Conservation (phyloP, 2,888 invertebrate species). For the Scaptomyza cyrtandrae region DNA sequence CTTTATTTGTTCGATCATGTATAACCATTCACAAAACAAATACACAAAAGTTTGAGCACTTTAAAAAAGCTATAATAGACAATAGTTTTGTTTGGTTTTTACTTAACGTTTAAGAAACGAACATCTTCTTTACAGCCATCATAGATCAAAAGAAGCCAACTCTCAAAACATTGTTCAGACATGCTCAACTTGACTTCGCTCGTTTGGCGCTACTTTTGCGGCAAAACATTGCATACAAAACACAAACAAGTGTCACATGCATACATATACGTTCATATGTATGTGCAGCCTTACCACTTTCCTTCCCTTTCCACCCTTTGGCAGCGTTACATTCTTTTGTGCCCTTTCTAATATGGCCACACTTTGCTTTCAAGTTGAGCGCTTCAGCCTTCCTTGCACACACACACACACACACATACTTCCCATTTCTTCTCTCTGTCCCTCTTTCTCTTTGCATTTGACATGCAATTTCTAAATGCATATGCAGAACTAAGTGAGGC, state of each 20-base stretch:
- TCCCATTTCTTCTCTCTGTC: background rate
- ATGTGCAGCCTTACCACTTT: too few species aligned
- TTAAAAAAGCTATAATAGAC: too few species aligned
- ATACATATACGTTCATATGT: too few species aligned
- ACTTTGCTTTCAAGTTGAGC: constrained; percentile 60
- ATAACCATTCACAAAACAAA: too few species aligned
- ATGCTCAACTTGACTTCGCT: constrained; percentile 60
- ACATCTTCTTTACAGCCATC: too few species aligned
- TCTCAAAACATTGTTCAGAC: constrained; percentile 34
- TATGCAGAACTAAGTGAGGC: constrained; percentile 41
- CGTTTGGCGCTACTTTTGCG: constrained; percentile 66
- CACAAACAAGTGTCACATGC: background rate
- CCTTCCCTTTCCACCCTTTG: background rate
- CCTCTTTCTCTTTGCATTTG: constrained; percentile 58
- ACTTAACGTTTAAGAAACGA: too few species aligned
- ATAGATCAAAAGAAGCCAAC: background rate
- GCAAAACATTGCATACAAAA: constrained; percentile 36
- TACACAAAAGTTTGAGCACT: too few species aligned
- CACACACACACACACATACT: background rate
- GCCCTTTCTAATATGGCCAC: constrained; percentile 51
- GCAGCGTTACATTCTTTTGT: constrained; percentile 52
- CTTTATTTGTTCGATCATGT: too few species aligned
- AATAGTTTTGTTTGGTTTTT: too few species aligned
- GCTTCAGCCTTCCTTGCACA: constrained; percentile 44
- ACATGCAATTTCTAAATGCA: constrained; percentile 76